Evolutionary conservation across 2,888 invertebrate species (phyloP), one percentile per base, ranked within the genome.

Genomic region (Hydroisotoma schaefferi): DNA sequence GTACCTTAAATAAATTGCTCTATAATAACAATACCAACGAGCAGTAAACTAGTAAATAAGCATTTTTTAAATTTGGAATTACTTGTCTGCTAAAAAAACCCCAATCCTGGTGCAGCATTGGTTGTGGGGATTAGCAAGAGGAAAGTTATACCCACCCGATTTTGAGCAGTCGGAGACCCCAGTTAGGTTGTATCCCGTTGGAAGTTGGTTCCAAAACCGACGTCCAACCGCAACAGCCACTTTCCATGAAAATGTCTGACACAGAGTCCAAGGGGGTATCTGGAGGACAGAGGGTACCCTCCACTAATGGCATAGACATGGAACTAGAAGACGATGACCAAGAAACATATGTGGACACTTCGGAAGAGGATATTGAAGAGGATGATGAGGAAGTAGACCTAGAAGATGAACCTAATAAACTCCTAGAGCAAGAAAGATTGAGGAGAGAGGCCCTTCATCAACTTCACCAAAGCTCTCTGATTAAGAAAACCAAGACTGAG

Each of bases 321-420:
- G 75, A 74, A 54, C 73, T 73, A 61, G 75, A 74, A 46, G 74
- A 74, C 12, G 72, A 74, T 33, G 74, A 74, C 40, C 70, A 70
- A 54, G 72, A 70, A 55, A 65, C 65, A 57, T 62, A 66, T 38
- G 70, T 69, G 10, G 71, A 68, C 53, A 69, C 72, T 27, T 71
- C 71, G 22, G 74, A 74, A 12, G 74, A 73, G 12, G 74, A 73
- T 5, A 73, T 73, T 25, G 73, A 72, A 10, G 73, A 73, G 2
- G 73, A 73, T 1, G 73, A 73, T 20, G 73, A 72, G 40, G 67
- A 66, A 15, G 62, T 66, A 6, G 68, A 69, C 53, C 48, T 56
- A 25, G 65, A 65, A 47, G 64, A 66, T 33, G 63, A 64, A 43
- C 57, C 25, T n/a, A 28, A 18, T 8, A 26, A 28, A 48, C 2